phyloP scores from a whole-genome alignment of 2,113 vertebrate species.

The Microcebus lehilahytsara region DNA sequence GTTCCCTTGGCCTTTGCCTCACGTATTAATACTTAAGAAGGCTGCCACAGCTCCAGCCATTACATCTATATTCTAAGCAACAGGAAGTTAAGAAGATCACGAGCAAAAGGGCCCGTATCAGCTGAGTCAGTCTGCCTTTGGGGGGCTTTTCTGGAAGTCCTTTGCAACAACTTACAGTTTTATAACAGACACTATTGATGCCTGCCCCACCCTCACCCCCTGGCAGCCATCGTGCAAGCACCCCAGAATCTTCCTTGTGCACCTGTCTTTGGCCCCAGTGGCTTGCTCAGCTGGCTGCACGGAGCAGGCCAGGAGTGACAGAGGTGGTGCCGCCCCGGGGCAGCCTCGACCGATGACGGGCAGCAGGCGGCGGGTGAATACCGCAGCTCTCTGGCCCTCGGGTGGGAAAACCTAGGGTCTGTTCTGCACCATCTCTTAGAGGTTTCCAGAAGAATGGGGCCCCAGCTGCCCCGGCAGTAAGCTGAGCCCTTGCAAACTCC shows the following conservation, averaged over 20 bases:
- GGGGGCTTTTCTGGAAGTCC: background rate
- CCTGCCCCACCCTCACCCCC: background rate
- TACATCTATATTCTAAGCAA: background rate
- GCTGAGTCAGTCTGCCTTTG: background rate
- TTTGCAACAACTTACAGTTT: background rate
- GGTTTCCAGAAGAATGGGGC: too few species aligned
- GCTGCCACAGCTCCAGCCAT: background rate
- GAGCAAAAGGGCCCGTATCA: background rate
- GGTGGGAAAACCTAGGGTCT: background rate
- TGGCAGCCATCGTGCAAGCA: too few species aligned
- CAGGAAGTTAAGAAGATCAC: background rate
- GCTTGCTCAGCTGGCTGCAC: background rate
- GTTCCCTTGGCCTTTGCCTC: background rate
- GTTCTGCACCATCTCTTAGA: background rate
- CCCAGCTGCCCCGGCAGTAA: background rate
- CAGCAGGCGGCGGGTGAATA: background rate
- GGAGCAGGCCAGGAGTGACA: background rate
- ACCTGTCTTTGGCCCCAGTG: background rate
- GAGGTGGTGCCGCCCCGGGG: background rate
- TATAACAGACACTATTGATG: background rate
- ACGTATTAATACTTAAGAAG: background rate
- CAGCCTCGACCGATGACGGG: background rate
- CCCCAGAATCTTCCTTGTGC: background rate
- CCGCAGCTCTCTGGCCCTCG: background rate
- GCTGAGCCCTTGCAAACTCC: background rate